Evolutionary conservation across 2,888 invertebrate species (phyloP), one percentile per base, ranked within the genome.

Genomic region (Dasypolia templi): DNA sequence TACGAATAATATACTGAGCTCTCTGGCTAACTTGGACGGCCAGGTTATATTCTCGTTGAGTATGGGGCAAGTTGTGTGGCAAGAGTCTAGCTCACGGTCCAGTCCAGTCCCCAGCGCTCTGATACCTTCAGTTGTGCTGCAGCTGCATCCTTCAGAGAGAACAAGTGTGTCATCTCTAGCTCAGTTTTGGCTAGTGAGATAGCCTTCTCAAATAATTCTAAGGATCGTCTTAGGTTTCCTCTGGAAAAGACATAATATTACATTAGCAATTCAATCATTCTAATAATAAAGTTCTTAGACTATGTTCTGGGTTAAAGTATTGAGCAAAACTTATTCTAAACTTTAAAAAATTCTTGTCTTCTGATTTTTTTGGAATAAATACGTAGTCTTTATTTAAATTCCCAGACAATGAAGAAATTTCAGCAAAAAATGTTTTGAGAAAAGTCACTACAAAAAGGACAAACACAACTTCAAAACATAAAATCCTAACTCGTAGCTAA

Each of bases 141-240:
- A 17, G 99, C 99, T 29, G 99, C 99, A 94, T 99, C 98, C 89
- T 98, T 97, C 84, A 99, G 94, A 3, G 99, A 98, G 93, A 98
- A 99, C 90, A 99, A 96, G 93, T 99, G 99, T 44, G 98, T 97
- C 97, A 99, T 97, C 96, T 99, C 99, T 86, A 97, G 96, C 93
- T 98, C 98, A 26, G 98, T 98, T 92, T 98, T 98, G 59, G 98
- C 98, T 85, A 99, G 95, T 72, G 97, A 97, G 81, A 99, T 97
- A 51, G 99, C 99, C 92, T 98, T 98, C 89, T 99, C 98, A 92
- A 99, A 99, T 74, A 98, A 95, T 85, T 98, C 97, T 84, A 99
- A 97, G 4, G 99, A 99, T 87, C 97, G 96, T 75, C 97, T 96
- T 84, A 99, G 95, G 93, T 99, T 98, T 62, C 98, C 98, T 88